Evolutionary conservation across 2,888 invertebrate genomes (phyloP).

Genomic region (Acronicta alni): DNA sequence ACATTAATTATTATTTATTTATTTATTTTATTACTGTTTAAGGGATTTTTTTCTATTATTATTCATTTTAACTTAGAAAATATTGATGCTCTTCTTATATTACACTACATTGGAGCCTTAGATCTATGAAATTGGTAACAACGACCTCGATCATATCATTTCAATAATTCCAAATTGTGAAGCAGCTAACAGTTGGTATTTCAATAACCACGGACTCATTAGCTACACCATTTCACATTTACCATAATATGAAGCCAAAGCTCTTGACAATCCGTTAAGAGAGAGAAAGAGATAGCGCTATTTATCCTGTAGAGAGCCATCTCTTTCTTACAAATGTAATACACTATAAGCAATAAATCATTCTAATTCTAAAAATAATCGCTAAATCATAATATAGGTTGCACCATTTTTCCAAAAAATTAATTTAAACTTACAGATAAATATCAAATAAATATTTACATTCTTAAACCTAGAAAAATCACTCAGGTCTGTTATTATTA

Average conservation of each 20-base stretch:
- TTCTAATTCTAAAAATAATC: not conserved
- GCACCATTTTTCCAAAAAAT: conserved; percentile 7
- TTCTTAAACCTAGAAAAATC: not conserved
- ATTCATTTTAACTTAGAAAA: not conserved
- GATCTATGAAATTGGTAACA: not conserved
- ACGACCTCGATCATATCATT: not conserved
- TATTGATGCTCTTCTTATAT: not conserved
- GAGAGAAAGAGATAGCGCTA: not conserved
- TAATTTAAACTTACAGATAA: not conserved
- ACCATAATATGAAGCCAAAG: no score
- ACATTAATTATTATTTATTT: no score
- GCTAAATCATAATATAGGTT: conserved; percentile 17
- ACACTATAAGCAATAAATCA: not conserved
- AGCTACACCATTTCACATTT: no score
- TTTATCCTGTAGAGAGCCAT: not conserved
- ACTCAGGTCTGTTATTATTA: not conserved
- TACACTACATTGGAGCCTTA: conserved; percentile 11
- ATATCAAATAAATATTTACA: conserved; percentile 5
- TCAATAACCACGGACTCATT: no score
- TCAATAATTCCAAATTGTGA: not conserved
- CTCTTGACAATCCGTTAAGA: not conserved
- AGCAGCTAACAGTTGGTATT: no score
- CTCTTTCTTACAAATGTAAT: not conserved
- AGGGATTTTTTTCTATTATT: no score
- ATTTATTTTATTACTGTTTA: no score